These are phyloP conservation scores for Sterna hirundo DNA, from an alignment of 2,113 vertebrate genomes.

Conservation along the genomic window DNA sequence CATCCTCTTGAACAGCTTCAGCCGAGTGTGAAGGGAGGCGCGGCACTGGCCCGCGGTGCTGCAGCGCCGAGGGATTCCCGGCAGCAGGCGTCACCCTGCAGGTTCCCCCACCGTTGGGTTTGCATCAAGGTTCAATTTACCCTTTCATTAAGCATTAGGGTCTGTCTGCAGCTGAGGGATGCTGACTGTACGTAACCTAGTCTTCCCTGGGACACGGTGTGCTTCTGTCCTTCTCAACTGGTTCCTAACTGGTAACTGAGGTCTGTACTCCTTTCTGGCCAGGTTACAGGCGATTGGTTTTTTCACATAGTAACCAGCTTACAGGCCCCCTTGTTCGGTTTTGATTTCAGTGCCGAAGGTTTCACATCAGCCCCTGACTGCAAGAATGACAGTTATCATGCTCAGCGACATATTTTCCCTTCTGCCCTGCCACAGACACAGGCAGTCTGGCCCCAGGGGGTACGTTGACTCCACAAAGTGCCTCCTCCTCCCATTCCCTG, in stretches of 20 bases:
- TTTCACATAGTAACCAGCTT: not conserved
- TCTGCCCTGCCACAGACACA: not conserved
- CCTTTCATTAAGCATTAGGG: not conserved
- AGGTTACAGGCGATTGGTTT: not conserved
- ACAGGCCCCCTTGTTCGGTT: not conserved
- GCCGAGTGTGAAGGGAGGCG: not conserved
- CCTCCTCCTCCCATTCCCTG: not conserved
- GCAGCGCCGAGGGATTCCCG: not conserved
- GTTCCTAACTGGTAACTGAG: not conserved
- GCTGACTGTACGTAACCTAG: not conserved
- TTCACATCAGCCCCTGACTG: not conserved
- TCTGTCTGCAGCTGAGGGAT: not conserved
- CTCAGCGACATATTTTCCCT: not conserved
- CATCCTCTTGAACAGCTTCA: slow-evolving; percentile 8
- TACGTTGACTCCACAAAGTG: not conserved
- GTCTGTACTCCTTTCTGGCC: not conserved
- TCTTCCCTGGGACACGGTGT: not conserved
- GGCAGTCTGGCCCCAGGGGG: not conserved
- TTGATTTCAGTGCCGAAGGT: not conserved
- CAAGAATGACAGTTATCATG: not conserved
- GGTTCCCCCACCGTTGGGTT: not conserved
- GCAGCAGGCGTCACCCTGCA: not conserved
- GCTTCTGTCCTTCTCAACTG: not conserved
- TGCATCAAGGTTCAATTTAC: not conserved
- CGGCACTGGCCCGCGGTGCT: not conserved